phyloP scores from a whole-genome alignment of 2,888 invertebrate genomes.

The Gerris lacustris region DNA sequence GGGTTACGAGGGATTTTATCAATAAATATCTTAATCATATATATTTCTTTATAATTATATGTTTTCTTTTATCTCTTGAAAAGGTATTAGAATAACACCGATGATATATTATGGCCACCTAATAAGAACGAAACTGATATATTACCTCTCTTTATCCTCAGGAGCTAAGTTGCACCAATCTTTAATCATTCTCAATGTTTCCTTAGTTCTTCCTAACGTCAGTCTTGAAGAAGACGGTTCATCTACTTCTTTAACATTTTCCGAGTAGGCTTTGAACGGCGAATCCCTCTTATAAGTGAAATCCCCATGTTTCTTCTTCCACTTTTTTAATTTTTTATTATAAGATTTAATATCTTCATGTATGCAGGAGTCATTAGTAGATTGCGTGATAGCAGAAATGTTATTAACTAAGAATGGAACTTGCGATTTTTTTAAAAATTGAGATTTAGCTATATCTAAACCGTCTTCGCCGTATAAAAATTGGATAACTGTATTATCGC shows the following conservation, averaged over 20 bases:
- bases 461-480: constrained; percentile 91
- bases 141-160: constrained; percentile 46
- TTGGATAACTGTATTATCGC: constrained; percentile 84
- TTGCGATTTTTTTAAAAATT: constrained; percentile 65
- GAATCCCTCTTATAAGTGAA: constrained; percentile 12
- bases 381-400: constrained; percentile 36
- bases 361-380: constrained; percentile 42
- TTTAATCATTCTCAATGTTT: constrained; percentile 48
- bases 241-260: background rate
- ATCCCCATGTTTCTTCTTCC: constrained; percentile 46
- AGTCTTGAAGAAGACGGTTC: background rate
- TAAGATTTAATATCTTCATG: constrained; percentile 43
- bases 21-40: too few species aligned
- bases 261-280: constrained; percentile 15
- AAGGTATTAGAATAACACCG: too few species aligned
- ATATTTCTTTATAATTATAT: too few species aligned
- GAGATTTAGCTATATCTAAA: constrained; percentile 74
- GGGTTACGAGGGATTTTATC: too few species aligned
- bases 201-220: constrained; percentile 46
- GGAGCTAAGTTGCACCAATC: constrained; percentile 53
- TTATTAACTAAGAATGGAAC: constrained; percentile 75
- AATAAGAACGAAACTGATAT: background rate
- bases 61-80: too few species aligned
- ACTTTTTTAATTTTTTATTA: constrained; percentile 48
- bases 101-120: too few species aligned